These are phyloP conservation scores for Anser brachyrhynchus DNA, from an alignment of 2,113 vertebrate genomes.

Conservation along the genomic window DNA sequence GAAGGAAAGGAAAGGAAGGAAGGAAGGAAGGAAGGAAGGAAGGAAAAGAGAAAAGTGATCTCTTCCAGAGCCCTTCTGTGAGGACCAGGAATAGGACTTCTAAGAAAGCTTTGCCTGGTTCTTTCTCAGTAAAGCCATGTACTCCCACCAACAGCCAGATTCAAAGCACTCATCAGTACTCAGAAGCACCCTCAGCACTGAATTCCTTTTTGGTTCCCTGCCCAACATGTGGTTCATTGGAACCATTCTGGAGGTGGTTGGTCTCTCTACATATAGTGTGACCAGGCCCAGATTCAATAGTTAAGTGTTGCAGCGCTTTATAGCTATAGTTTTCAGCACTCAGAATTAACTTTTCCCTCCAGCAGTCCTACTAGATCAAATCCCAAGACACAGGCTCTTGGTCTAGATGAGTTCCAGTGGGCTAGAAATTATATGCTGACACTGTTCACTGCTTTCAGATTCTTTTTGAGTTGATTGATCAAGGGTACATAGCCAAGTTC, in stretches of 20 bases:
- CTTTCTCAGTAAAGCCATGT: neutral
- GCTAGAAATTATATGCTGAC: neutral
- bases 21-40: no score
- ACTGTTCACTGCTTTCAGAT: neutral
- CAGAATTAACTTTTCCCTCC: neutral
- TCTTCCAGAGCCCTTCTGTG: neutral
- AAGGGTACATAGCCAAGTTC: neutral
- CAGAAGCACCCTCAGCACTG: no score
- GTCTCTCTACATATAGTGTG: neutral
- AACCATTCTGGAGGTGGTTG: neutral
- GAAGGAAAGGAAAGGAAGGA: no score
- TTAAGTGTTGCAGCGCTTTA: neutral
- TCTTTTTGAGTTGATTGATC: neutral
- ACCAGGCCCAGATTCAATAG: accelerated
- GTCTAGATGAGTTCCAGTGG: neutral
- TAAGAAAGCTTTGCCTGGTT: neutral
- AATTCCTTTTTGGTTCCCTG: neutral
- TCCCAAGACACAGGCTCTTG: neutral
- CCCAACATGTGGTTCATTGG: accelerated
- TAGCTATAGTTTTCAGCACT: neutral
- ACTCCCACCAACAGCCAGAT: neutral
- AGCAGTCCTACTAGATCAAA: neutral
- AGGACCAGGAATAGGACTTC: neutral
- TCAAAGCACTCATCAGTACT: neutral
- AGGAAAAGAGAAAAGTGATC: no score